Base-by-base conservation (phyloP, 2,113 vertebrate species). In the Anarhynchus alexandrinus region DNA sequence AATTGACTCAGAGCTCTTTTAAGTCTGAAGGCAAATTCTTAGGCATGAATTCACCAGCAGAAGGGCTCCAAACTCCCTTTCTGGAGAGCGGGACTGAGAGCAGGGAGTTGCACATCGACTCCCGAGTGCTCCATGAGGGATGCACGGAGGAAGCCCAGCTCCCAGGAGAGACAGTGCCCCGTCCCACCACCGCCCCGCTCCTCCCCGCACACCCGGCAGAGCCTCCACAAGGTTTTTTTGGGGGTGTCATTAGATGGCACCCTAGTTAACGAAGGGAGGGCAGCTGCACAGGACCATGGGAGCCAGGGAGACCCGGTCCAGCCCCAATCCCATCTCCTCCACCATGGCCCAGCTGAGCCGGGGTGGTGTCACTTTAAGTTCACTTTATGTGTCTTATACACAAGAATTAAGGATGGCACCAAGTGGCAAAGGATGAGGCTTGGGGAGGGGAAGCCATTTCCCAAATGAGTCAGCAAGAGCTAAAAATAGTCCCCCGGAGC, bases 381-480 rank as follows among this genome's bases (percentile, higher is more conserved):
- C 55, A 2, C 38, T 30, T 52, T 9, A 4, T 30, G 9, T 2
- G 2, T 17, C 15, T 49, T 61, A 36, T 6, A 38, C 5, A 1
- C 62, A 65, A 83, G 64, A 88, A 81, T 77, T 77, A 7, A 29
- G 84, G 84, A 86, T 81, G 87, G 77, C 92, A 88, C 77, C 30
- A 23, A 64, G 65, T 34, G 51, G 92, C 70, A 26, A 87, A 29
- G 69, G 59, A 61, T 52, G 67, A 54, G 52, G 16, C 70, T 61
- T 82, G 70, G 40, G 51, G 36, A 85, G 54, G 87, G 12, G 64
- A 93, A 93, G 7, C 85, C n/a, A 13, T 90, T 86, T 80, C 87
- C 87, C 90, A 89, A 69, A 85, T 38, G 96, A 96, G 70, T 90
- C 96, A 95, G 82, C 84, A 61, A 49, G 66, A 96, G 43, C 45